These are phyloP conservation scores for Synaphobranchus kaupii DNA, from an alignment of 2,797 vertebrate genomes.

Conservation along the genomic window DNA sequence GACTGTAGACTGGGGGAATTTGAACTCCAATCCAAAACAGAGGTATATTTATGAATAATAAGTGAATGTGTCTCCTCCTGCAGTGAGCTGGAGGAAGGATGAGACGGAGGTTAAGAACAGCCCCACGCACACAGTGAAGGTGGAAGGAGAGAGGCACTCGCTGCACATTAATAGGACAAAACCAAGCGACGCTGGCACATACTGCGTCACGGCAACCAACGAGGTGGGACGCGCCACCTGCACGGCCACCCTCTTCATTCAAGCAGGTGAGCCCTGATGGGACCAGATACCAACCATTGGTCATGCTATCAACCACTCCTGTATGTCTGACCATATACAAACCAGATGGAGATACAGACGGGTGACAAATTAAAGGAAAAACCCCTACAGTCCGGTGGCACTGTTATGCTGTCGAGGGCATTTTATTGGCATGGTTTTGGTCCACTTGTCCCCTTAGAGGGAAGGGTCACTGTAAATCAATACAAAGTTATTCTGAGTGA, in stretches of 20 bases:
- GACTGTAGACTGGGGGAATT: conserved; percentile 88
- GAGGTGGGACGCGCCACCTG: conserved; percentile 84
- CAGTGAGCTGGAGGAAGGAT: conserved; percentile 90
- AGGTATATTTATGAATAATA: not conserved
- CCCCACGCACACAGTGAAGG: conserved; percentile 78
- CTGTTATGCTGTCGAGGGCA: no score
- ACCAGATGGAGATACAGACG: not conserved
- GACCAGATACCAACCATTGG: not conserved
- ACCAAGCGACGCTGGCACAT: conserved; percentile 81
- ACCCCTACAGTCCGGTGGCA: no score
- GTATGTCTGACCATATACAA: not conserved
- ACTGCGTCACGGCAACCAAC: conserved; percentile 84
- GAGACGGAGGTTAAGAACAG: conserved; percentile 66
- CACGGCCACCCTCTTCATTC: conserved; percentile 81
- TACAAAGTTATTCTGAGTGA: no score
- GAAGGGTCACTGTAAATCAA: no score
- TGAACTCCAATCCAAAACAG: conserved; percentile 47
- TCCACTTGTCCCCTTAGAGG: no score
- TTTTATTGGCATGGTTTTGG: no score
- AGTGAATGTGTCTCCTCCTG: conserved; percentile 34
- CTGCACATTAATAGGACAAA: conserved; percentile 84
- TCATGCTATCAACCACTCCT: not conserved
- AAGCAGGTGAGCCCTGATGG: conserved; percentile 68
- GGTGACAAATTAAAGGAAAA: no score
- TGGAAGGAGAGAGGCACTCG: conserved; percentile 89